Base-by-base conservation (phyloP, 2,888 invertebrate genomes). In the Pyrrhia umbra region DNA sequence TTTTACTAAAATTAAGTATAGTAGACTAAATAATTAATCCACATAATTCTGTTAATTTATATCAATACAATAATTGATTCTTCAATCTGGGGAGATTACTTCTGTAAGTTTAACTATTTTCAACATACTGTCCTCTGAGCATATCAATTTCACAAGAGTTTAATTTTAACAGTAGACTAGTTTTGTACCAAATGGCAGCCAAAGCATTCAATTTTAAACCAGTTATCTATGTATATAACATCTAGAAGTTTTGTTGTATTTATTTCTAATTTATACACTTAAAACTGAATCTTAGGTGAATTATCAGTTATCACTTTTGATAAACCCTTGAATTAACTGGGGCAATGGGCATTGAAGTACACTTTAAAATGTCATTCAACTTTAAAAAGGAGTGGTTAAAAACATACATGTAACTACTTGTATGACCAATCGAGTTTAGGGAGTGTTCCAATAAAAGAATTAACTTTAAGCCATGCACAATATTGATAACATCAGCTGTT, bases 251-350 rank as follows among this genome's bases (percentile, higher is more conserved):
- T 18, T 40, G 3, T 8, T 3, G 0, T 25, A 20, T 15, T 40
- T 18, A 2, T 15, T n/a, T 25, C 10, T 13, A 15, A 23, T 37
- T 13, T 15, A 37, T 20, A 23, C 30, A 67, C 16, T 65, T 34
- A 18, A 67, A 18, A 49, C 59, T 49, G 45, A 67, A 45, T 42
- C 18, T 43, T 20, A 10, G 5, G 8, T n/a, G 1, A 40, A 50
- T 42, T 51, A 63, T 70, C 39, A 10, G 43, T 40, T 55, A 55
- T 62, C 40, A 68, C 20, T 37, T 10, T 49, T 52, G 47, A 52
- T 67, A 69, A 54, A 34, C 1, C 8, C 6, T 25, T 45, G 18
- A 43, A 30, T 1, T 49, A 55, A 70, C 34, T 50, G 40, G 63
- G 70, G 25, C 68, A 54, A 9, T 27, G 21, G 42, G 6, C 10